These are phyloP conservation scores for Chrysemys picta DNA, from an alignment of 2,113 vertebrate genomes.

Conservation along the genomic window DNA sequence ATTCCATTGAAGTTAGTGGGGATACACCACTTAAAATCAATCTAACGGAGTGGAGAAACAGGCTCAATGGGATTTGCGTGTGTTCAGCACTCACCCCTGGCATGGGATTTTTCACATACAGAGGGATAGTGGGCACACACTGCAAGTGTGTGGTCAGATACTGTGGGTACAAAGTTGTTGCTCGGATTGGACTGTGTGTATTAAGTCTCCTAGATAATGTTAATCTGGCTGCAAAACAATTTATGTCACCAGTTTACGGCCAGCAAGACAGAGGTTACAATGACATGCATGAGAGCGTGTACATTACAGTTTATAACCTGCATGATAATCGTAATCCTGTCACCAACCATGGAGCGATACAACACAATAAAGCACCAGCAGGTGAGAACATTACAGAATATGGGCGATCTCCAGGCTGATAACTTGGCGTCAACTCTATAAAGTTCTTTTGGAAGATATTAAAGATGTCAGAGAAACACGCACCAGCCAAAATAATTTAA, in stretches of 20 bases:
- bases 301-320: neutral
- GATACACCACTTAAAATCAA: neutral
- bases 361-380: neutral
- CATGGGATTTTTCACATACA: neutral
- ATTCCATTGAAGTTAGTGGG: neutral
- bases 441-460: neutral
- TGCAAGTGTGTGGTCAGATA: slow-evolving; percentile 10
- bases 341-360: neutral
- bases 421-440: slow-evolving; percentile 1
- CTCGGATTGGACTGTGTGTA: slow-evolving; percentile 39
- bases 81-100: neutral
- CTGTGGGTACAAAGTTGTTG: slow-evolving; percentile 38
- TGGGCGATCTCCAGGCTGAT: accelerated
- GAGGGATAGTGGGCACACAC: neutral
- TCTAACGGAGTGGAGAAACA: neutral
- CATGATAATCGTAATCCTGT: neutral
- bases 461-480: neutral
- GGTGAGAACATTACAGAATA: neutral
- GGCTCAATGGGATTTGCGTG: neutral
- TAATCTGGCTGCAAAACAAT: slow-evolving; percentile 54
- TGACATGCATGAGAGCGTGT: slow-evolving; percentile 13
- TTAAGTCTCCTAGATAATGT: slow-evolving; percentile 56
- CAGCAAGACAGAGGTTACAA: slow-evolving; percentile 42
- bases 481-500: neutral
- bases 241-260: slow-evolving; percentile 53